Evolutionary conservation across 1,140 invertebrate genomes (phyloP), one percentile per base, ranked within the genome.

Genomic region (Eciton burchellii): DNA sequence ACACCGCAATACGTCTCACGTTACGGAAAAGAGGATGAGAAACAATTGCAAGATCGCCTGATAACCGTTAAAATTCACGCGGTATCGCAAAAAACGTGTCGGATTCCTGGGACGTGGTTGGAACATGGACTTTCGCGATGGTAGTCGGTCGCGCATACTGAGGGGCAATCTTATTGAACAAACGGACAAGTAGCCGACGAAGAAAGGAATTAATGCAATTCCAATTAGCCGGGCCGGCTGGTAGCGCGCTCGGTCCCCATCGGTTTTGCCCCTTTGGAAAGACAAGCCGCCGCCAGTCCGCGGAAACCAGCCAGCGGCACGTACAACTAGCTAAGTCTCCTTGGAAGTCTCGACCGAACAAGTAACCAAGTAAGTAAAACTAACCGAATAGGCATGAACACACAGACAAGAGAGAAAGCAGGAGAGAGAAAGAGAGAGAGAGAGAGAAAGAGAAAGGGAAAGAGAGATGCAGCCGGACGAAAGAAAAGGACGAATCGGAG

Each of bases 201-300:
- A 84, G 83, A 88, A 90, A 88, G 87, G 83, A 86, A 88, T 91
- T 90, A 91, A 90, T 88, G 86, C 86, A 90, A 90, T 89, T 90
- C 84, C 84, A 90, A 90, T 90, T 91, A 90, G 77, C 82, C 68
- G 68, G 59, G 59, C 72, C 77, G 82, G 81, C 83, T 84, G 84
- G 66, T 83, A 59, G 60, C 68, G 82, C 59, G 56, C 73, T 74
- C 63, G 70, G 62, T 56, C 62, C 59, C 45, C 57, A 43, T 86
- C 43, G 73, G 63, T 88, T 89, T 87, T 87, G 52, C 76, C 86
- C 83, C 82, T 90, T 86, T 87, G 29, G 60, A 57, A 83, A 90
- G 87, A 89, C 82, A 85, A 83, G 57, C 60, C 81, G 82, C 56
- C 77, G 71, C 83, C 59, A 74, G 63, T 84, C 35, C 82, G 52